Conservation (phyloP, 2,888 invertebrate species). For the Luffia ferchaultella region DNA sequence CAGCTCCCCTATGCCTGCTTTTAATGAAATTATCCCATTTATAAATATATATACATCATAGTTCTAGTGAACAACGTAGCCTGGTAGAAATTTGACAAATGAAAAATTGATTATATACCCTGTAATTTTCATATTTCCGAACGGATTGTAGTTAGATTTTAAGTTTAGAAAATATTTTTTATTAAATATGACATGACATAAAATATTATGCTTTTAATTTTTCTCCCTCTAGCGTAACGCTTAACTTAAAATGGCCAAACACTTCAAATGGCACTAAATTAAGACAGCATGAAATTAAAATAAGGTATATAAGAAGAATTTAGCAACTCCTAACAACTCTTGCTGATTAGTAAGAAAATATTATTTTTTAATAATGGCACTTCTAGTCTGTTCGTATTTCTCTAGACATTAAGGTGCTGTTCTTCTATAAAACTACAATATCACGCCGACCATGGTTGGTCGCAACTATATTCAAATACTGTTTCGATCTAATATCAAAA, state of each 20-base stretch:
- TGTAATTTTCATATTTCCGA: too few relatives aligned
- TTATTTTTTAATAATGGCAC: constrained; percentile 52
- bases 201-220: too few relatives aligned
- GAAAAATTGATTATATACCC: too few relatives aligned
- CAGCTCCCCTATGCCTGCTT: too few relatives aligned
- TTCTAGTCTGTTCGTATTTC: constrained; percentile 24
- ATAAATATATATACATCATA: too few relatives aligned
- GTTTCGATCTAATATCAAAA: not conserved
- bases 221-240: not conserved
- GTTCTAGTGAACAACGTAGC: too few relatives aligned
- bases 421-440: not conserved
- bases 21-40: too few relatives aligned
- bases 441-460: not conserved
- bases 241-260: not conserved
- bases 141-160: too few relatives aligned
- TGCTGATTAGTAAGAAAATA: constrained; percentile 51
- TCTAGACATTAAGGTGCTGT: not conserved
- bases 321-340: constrained; percentile 26
- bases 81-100: too few relatives aligned
- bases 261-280: not conserved
- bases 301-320: not conserved
- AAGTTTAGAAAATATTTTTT: too few relatives aligned
- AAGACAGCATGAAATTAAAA: not conserved
- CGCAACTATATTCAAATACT: not conserved
- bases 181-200: too few relatives aligned